Evolutionary conservation across 2,113 vertebrate genomes (phyloP).

Genomic region (Taxidea taxus): DNA sequence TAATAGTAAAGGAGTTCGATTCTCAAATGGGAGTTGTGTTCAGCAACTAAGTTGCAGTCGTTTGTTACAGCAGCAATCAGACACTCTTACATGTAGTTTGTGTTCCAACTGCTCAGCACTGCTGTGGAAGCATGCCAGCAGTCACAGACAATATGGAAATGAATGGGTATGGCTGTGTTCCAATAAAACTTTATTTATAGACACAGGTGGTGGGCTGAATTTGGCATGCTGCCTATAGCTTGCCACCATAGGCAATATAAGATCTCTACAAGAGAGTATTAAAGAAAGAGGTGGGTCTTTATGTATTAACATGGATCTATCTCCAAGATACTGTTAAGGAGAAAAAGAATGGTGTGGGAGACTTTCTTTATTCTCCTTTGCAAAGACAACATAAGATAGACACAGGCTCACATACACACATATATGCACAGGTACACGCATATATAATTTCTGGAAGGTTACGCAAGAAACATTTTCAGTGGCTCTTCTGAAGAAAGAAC

Average conservation of each 20-base stretch:
- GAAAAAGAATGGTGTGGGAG: too few species aligned
- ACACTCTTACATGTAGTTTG: background rate
- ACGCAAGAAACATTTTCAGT: background rate
- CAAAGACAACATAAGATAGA: background rate
- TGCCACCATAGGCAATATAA: background rate
- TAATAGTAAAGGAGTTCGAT: background rate
- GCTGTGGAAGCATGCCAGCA: background rate
- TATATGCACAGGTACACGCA: fast-evolving
- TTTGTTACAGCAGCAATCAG: background rate
- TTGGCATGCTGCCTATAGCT: background rate
- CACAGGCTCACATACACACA: background rate
- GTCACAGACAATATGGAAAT: background rate
- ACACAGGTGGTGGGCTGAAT: background rate
- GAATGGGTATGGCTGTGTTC: background rate
- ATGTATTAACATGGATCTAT: background rate
- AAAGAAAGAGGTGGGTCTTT: background rate
- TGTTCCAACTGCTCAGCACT: background rate
- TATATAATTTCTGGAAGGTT: background rate
- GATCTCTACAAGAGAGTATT: background rate
- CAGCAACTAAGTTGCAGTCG: background rate
- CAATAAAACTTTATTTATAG: background rate
- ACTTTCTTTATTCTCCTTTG: background rate
- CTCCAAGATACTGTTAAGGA: background rate
- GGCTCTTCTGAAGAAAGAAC: background rate
- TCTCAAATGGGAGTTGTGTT: background rate